A percentile compares a stretch with the other conserved stretches of the same genome.
phyloP scores from a whole-genome alignment of 1,140 invertebrate species.

The Phortica variegata region DNA sequence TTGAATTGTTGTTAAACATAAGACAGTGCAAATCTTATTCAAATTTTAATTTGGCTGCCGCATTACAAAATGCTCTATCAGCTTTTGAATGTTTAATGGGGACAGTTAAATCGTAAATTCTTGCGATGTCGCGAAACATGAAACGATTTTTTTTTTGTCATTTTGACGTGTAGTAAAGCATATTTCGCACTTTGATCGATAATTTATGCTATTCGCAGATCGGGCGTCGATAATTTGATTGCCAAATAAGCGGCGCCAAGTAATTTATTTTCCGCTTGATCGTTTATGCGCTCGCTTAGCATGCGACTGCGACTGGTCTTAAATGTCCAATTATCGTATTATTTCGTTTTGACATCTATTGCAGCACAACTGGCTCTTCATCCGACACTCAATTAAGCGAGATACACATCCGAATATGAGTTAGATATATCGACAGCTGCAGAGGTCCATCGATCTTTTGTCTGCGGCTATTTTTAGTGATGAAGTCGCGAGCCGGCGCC shows the following conservation, averaged over 20 bases:
- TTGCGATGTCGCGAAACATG: too few relatives aligned
- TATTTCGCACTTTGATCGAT: not conserved
- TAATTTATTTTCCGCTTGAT: slow-evolving; percentile 33
- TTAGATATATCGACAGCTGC: too few relatives aligned
- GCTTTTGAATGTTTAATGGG: not conserved
- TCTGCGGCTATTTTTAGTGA: slow-evolving; percentile 42
- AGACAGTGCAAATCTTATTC: slow-evolving; percentile 42
- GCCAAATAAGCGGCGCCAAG: slow-evolving; percentile 40
- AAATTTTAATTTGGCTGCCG: too few relatives aligned
- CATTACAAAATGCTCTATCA: too few relatives aligned
- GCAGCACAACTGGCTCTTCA: slow-evolving; percentile 17
- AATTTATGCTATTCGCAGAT: not conserved
- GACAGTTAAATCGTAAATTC: too few relatives aligned
- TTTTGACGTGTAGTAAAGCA: too few relatives aligned
- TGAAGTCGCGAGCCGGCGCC: slow-evolving; percentile 20
- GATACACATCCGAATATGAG: not conserved
- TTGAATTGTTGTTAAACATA: too few relatives aligned
- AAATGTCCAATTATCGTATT: slow-evolving; percentile 45
- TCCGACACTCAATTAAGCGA: slow-evolving; percentile 19
- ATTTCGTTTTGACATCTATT: slow-evolving; percentile 34
- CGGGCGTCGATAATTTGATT: slow-evolving; percentile 18
- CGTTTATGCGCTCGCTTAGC: too few relatives aligned
- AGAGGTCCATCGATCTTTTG: not conserved
- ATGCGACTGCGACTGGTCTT: not conserved
- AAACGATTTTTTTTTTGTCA: too few relatives aligned